These are phyloP conservation scores for Varanus komodoensis DNA, from an alignment of 2,113 vertebrate genomes.

Conservation along the genomic window DNA sequence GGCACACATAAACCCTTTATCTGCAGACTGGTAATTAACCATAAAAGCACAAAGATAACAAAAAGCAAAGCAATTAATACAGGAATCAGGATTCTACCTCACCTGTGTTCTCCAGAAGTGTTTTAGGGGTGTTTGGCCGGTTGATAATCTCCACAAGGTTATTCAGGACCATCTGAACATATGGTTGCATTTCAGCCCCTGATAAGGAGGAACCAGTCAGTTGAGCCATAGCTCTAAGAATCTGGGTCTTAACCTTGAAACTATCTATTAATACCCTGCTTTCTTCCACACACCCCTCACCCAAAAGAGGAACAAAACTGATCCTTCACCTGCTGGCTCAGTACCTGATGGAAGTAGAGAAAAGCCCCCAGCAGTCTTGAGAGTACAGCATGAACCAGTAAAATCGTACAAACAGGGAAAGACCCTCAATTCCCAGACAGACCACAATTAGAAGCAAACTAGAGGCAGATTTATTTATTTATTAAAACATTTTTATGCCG, in stretches of 20 bases:
- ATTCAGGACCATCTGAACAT: slow-evolving; percentile 91
- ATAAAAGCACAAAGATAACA: background rate
- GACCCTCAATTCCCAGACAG: background rate
- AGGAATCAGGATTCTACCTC: slow-evolving; percentile 15
- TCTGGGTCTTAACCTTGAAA: background rate
- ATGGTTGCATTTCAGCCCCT: slow-evolving; percentile 97
- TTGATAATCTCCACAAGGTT: slow-evolving; percentile 97
- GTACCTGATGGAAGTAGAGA: background rate
- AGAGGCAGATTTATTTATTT: too few species aligned
- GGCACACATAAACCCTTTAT: background rate
- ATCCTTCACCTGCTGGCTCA: background rate
- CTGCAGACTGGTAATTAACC: background rate
- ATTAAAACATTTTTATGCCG: too few species aligned
- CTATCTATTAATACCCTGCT: background rate
- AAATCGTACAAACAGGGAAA: background rate
- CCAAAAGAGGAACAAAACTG: background rate
- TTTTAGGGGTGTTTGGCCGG: slow-evolving; percentile 95
- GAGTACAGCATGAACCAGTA: background rate
- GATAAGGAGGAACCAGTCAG: slow-evolving; percentile 11
- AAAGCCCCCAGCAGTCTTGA: background rate
- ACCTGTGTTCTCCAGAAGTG: slow-evolving; percentile 95
- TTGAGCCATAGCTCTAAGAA: background rate
- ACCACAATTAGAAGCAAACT: background rate
- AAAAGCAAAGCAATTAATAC: slow-evolving; percentile 15
- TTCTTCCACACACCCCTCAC: background rate